These are phyloP conservation scores for Dicrurus megarhynchus DNA, from an alignment of 2,113 vertebrate genomes.

Conservation along the genomic window DNA sequence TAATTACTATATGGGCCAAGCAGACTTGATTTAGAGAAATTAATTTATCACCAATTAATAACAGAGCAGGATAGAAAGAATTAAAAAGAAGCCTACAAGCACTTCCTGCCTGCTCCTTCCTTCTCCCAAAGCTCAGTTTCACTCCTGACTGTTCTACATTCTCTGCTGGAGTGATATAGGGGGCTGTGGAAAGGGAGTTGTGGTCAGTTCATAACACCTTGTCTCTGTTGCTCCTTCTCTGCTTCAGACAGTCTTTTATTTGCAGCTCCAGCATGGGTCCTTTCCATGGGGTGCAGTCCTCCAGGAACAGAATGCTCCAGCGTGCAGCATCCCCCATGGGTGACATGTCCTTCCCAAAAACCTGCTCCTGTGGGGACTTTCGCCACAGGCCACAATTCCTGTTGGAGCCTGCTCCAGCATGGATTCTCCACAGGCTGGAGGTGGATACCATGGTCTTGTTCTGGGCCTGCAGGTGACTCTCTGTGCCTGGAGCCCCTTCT, in stretches of 20 bases:
- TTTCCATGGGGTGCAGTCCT: neutral
- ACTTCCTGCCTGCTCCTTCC: neutral
- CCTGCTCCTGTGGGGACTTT: neutral
- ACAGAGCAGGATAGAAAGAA: neutral
- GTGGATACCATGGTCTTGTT: neutral
- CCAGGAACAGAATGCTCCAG: neutral
- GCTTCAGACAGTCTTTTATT: neutral
- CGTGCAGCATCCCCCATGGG: fast-evolving
- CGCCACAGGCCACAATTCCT: neutral
- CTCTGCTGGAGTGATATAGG: neutral
- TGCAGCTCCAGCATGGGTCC: neutral
- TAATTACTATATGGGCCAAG: neutral
- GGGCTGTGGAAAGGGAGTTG: neutral
- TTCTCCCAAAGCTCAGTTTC: neutral
- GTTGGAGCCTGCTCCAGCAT: fast-evolving
- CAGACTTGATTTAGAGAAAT: neutral
- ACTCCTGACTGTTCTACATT: neutral
- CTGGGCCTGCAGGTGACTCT: neutral
- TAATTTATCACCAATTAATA: neutral
- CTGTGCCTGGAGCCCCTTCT: neutral
- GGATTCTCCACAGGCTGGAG: neutral
- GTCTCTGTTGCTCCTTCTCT: neutral
- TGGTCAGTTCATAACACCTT: neutral
- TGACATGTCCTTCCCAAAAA: neutral
- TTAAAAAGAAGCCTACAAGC: neutral